These are phyloP conservation scores for Xanthorhoe designata DNA, from an alignment of 2,888 invertebrate species.

Conservation along the genomic window DNA sequence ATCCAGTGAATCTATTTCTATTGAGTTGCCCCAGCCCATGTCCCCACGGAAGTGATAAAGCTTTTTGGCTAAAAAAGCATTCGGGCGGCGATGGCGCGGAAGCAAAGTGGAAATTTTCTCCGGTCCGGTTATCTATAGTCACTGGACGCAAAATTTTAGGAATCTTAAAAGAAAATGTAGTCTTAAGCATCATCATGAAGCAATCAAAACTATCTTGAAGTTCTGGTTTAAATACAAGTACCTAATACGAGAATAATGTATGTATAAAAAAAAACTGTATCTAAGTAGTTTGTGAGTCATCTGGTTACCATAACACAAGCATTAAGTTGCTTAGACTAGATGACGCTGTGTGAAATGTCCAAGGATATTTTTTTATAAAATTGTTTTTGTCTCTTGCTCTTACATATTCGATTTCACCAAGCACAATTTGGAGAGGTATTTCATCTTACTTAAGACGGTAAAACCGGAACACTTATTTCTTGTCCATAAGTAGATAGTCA, in stretches of 20 bases:
- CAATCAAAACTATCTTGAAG: no score
- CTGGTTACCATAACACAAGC: no score
- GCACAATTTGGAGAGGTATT: background rate
- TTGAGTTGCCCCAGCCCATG: conserved; percentile 60
- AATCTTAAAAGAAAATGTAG: background rate
- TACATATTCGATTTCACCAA: background rate
- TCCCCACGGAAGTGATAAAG: conserved; percentile 85
- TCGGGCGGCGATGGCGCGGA: conserved; percentile 79
- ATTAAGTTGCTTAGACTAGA: no score
- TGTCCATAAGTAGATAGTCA: conserved; percentile 6
- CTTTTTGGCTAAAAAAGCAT: conserved; percentile 84
- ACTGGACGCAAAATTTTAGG: conserved; percentile 10
- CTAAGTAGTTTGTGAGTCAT: no score
- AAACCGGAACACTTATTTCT: background rate
- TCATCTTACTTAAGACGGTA: background rate
- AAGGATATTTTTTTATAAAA: no score
- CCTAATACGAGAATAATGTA: no score
- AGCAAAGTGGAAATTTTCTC: conserved; percentile 75
- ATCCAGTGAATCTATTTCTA: conserved; percentile 54
- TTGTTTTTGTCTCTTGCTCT: no score
- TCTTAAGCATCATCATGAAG: background rate
- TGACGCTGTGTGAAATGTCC: no score
- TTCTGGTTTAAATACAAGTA: no score
- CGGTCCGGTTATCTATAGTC: conserved; percentile 28
- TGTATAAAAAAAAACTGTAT: no score